Conservation (phyloP, 2,113 vertebrate genomes). For the Pterocles orientalis region DNA sequence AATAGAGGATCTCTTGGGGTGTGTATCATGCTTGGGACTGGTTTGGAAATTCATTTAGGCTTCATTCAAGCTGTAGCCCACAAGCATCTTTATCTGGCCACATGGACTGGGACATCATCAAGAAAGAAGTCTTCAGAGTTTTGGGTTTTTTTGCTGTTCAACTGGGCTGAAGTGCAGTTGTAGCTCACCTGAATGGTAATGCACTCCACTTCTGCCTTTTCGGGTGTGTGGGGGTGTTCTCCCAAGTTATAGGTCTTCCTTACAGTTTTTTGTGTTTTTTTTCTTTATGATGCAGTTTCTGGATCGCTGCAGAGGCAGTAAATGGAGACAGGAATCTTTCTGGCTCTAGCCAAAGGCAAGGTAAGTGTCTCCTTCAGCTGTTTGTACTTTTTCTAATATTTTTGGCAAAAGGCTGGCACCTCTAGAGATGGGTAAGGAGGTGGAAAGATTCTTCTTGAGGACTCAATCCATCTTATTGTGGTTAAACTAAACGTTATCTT, state of each 20-base stretch:
- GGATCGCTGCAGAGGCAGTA: neutral
- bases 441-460: neutral
- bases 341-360: neutral
- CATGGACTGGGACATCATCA: fast-evolving
- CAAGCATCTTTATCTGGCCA: neutral
- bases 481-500: neutral
- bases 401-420: neutral
- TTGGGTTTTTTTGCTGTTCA: neutral
- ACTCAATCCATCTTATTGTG: neutral
- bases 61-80: neutral
- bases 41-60: neutral
- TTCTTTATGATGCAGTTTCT: neutral
- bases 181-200: neutral
- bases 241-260: neutral
- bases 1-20: neutral
- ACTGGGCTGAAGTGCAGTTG: neutral
- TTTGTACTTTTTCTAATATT: neutral
- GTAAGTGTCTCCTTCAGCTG: neutral
- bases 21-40: neutral
- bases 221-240: neutral
- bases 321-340: neutral
- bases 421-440: neutral
- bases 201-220: fast-evolving
- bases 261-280: neutral
- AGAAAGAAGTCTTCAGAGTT: neutral